These are phyloP conservation scores for Ailuropoda melanoleuca DNA, from an alignment of 2,113 vertebrate genomes.

Conservation along the genomic window DNA sequence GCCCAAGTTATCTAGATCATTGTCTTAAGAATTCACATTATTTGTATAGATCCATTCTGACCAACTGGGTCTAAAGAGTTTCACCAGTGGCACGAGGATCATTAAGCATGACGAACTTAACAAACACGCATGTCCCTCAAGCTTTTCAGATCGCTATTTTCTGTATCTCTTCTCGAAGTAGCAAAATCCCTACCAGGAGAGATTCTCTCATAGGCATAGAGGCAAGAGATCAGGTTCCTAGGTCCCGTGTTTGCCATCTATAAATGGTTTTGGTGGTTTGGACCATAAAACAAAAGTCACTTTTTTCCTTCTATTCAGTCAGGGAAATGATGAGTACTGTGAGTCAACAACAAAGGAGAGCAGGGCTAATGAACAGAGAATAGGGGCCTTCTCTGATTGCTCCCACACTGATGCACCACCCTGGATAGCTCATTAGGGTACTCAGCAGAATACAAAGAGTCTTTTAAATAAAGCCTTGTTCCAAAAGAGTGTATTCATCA, in stretches of 20 bases:
- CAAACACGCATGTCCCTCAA: not conserved
- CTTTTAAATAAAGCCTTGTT: conserved; percentile 72
- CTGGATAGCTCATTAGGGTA: conserved; percentile 71
- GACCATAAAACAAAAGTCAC: conserved; percentile 45
- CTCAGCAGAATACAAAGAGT: conserved; percentile 63
- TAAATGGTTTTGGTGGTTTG: conserved; percentile 24
- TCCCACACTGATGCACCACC: conserved; percentile 33
- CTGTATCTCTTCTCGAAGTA: not conserved
- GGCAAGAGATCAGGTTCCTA: not conserved
- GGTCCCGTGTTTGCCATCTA: not conserved
- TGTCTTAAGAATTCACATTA: not conserved
- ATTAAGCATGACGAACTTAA: not conserved
- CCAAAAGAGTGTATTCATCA: conserved; percentile 72
- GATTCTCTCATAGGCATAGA: not conserved
- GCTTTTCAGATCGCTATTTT: not conserved
- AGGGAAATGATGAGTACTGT: not conserved
- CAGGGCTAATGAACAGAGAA: conserved; percentile 48
- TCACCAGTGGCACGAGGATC: not conserved
- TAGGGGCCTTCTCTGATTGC: not conserved
- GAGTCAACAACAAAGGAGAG: conserved; percentile 55
- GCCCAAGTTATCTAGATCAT: not conserved
- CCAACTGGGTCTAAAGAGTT: not conserved
- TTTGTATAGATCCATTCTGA: not conserved
- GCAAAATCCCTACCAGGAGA: not conserved
- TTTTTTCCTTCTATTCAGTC: conserved; percentile 2